Evolutionary conservation across 2,113 vertebrate genomes (phyloP), one percentile per base, ranked within the genome.

Genomic region (Cyprinus carpio): DNA sequence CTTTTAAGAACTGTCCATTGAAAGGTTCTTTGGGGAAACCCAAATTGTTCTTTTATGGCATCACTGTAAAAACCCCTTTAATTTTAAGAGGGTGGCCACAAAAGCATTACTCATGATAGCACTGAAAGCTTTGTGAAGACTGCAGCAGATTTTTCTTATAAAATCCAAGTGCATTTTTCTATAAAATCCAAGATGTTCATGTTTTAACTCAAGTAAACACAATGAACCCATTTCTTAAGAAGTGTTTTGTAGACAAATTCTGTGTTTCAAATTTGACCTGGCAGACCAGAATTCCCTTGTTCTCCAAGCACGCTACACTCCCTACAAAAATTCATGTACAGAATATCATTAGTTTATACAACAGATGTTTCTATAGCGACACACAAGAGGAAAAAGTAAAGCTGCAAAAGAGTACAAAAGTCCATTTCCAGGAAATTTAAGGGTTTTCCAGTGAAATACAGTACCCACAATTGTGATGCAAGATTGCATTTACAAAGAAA

Each of bases 301-400:
- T 76, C 43, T 82, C 43, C 31, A 31, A 82, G 16, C 23, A 29
- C 18, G 20, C 5, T 16, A 54, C 49, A 16, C 18, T 23, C 77
- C 12, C 58, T 43, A 11, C 15, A 20, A 25, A 46, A 81, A 78
- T 87, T 87, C 78, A 71, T 90, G 86, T 92, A 93, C 91, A 87
- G 91, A 91, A 89, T 87, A 89, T 87, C 87, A 89, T 92, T 92
- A 92, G 88, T 88, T 89, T 46, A 90, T 77, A 80, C 81, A 89
- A 91, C 91, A 88, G 89, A 87, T 49, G 69, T 93, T 93, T 91
- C 94, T 92, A 94, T 93, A 91, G 93, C 1, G 51, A 90, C 92
- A 93, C 93, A 75, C 10, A 88, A 82, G 67, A 67, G 90, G 89
- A 93, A 93, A 93, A 94, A 93, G 87, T 91, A 87, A 92, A 89